These are phyloP conservation scores for Alexandromys fortis DNA, from an alignment of 2,113 vertebrate genomes.

Conservation along the genomic window DNA sequence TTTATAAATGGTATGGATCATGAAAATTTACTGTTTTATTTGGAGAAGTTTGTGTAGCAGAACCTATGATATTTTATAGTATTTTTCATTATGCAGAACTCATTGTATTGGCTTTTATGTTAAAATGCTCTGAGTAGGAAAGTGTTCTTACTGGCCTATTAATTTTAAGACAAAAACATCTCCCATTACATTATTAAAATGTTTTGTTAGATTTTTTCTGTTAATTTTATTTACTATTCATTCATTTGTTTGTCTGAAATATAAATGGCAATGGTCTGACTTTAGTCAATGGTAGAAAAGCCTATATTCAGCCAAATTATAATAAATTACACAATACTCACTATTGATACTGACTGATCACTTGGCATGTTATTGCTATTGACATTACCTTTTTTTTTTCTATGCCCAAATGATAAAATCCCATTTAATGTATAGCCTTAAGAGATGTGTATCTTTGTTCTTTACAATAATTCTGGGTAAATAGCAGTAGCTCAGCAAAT, in stretches of 20 bases:
- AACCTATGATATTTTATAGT: neutral
- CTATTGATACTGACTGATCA: neutral
- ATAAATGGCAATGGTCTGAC: neutral
- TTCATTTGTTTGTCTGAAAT: neutral
- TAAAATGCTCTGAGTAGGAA: neutral
- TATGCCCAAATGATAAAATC: constrained; percentile 8
- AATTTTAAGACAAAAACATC: neutral
- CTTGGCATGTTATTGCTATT: neutral
- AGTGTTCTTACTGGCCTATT: neutral
- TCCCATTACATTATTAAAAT: neutral
- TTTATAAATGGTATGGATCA: neutral
- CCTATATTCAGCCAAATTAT: neutral
- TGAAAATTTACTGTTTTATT: constrained; percentile 7
- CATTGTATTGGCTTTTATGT: neutral
- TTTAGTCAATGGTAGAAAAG: neutral
- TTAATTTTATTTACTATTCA: constrained; percentile 3
- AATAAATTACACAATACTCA: neutral
- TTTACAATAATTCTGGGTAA: constrained; percentile 49
- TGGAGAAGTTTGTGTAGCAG: neutral
- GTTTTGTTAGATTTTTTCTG: neutral
- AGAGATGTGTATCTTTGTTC: constrained; percentile 5
- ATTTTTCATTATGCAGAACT: neutral
- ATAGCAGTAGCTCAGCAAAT: constrained; percentile 60
- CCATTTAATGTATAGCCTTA: constrained; percentile 28
- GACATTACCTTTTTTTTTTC: neutral